These are phyloP conservation scores for Macropus fuliginosus DNA, from an alignment of 2,797 vertebrate species.

Conservation along the genomic window DNA sequence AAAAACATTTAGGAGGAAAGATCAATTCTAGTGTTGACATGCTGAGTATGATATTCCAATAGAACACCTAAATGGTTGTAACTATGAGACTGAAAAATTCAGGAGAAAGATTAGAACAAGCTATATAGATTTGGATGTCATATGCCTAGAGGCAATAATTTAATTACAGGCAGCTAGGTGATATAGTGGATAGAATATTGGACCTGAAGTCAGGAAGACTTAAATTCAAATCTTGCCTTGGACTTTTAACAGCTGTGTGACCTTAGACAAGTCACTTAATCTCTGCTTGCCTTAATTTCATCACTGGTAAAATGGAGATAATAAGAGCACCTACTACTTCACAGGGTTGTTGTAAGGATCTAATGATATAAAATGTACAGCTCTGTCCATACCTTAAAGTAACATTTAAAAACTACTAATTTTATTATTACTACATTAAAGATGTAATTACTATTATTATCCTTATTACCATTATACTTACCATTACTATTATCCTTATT, in stretches of 20 bases:
- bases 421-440: not conserved
- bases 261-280: not conserved
- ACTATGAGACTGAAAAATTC: not conserved
- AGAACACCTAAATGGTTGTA: not conserved
- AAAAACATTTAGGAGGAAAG: not conserved
- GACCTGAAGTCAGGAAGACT: not conserved
- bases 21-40: not conserved
- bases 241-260: not conserved
- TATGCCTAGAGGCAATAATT: not conserved
- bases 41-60: not conserved
- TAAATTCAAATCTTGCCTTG: not conserved
- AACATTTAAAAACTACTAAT: not conserved
- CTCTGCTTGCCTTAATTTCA: not conserved
- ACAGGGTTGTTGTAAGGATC: not conserved
- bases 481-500: not conserved
- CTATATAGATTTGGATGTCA: not conserved
- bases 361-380: not conserved
- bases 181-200: not conserved
- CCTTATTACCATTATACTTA: not conserved
- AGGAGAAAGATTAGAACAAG: not conserved
- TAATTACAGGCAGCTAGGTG: not conserved
- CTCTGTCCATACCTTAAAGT: not conserved
- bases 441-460: not conserved
- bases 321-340: not conserved
- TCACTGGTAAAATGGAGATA: not conserved